These are phyloP conservation scores for Vireo altiloquus DNA, from an alignment of 2,113 vertebrate genomes.

Conservation along the genomic window DNA sequence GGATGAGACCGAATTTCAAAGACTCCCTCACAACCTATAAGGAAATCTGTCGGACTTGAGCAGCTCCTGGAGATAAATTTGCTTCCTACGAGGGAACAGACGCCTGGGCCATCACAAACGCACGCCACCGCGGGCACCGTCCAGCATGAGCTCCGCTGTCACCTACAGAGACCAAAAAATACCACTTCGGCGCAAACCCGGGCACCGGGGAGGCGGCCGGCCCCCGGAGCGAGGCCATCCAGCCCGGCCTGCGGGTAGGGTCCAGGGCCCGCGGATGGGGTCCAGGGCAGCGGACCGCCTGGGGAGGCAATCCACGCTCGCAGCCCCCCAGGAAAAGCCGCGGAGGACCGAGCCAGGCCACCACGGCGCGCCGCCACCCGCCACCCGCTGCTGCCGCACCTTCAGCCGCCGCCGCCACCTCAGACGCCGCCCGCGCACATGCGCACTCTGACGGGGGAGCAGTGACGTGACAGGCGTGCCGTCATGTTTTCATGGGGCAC, in stretches of 20 bases:
- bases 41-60: background rate
- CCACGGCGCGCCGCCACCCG: accelerated
- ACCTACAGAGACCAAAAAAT: background rate
- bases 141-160: accelerated
- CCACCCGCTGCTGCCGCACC: accelerated
- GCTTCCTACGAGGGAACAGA: no score
- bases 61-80: background rate
- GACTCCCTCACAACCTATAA: no score
- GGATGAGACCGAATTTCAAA: accelerated
- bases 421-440: background rate
- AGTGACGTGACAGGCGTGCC: accelerated
- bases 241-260: no score
- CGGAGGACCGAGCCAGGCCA: no score
- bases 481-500: background rate
- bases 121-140: accelerated
- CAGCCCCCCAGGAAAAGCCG: background rate
- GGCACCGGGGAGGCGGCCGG: no score
- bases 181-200: accelerated
- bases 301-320: background rate
- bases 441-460: accelerated
- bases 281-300: no score
- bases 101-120: background rate
- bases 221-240: background rate
- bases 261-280: background rate
- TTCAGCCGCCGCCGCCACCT: background rate